Base-by-base conservation (phyloP, 2,888 invertebrate genomes). In the Calliscelio sp. region DNA sequence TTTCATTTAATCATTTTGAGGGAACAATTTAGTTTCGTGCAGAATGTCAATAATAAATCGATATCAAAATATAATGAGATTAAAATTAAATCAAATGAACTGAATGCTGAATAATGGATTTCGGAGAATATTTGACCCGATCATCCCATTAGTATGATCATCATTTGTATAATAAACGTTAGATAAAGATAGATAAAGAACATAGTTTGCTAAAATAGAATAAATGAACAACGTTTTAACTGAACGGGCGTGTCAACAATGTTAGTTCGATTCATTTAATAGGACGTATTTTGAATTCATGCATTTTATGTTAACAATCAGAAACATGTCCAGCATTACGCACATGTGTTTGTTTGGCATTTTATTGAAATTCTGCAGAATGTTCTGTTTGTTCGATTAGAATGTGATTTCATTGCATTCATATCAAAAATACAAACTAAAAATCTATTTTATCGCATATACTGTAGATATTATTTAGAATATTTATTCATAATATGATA, bases 261-360 rank as follows among this genome's bases (percentile, higher is more conserved):
- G 57, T 53, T 74, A 68, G 66, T 32, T 74, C 63, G 25, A 38
- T 46, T 35, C 87, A 87, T 89, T 90, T 89, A 89, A 90, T 89
- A 89, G 89, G 86, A 87, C 88, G 89, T 87, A 86, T 85, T 85
- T 82, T 83, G 86, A 18, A 84, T 81, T 88, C 88, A 88, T 88
- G 89, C 89, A 90, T 89, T 88, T 87, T 87, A 84, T 65, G 44
- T 77, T 86, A 84, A 85, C 87, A 88, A 86, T 80, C 85, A 66
- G 77, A 81, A 80, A 79, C 83, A 55, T 86, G 87, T 85, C 79
- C 82, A 81, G 70, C 74, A 81, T 85, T 83, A 66, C 63, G 61
- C 53, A 55, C 38, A 61, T 61, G 25, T 41, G 53, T 74, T 53
- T 51, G 35, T 63, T 51, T 46, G 28, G 49, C 35, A 53, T 74